phyloP scores from a whole-genome alignment of 2,797 vertebrate species.

The Micromesistius poutassou region DNA sequence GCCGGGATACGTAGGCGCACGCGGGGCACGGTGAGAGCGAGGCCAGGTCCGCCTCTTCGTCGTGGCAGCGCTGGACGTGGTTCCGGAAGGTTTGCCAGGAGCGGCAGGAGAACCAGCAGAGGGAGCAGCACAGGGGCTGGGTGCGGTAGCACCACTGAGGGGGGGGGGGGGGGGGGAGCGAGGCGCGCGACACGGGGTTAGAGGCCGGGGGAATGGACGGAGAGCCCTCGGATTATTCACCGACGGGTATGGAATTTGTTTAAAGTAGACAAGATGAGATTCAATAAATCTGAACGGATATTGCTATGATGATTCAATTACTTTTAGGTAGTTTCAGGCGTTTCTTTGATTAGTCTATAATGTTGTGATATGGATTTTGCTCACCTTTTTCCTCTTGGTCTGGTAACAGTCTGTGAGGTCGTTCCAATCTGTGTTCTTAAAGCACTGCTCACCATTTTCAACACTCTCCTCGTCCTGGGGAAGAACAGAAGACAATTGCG shows the following conservation, averaged over 20 bases:
- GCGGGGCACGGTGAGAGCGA: constrained; percentile 78
- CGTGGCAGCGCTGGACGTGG: constrained; percentile 80
- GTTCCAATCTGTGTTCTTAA: constrained; percentile 81
- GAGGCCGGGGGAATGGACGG: background rate
- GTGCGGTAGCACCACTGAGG: constrained; percentile 79
- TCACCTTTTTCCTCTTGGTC: constrained; percentile 68
- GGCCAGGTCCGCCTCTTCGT: constrained; percentile 79
- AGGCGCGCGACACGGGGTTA: background rate
- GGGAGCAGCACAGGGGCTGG: constrained; percentile 81
- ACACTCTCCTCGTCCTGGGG: constrained; percentile 75
- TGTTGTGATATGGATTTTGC: background rate
- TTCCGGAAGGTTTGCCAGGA: constrained; percentile 76
- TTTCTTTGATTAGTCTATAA: background rate
- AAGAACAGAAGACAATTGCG: background rate
- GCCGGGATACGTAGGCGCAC: constrained; percentile 77
- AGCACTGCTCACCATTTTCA: constrained; percentile 81
- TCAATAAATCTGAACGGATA: no score
- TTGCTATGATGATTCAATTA: no score
- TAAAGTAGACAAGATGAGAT: no score
- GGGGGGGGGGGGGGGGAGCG: background rate
- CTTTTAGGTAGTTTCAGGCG: background rate
- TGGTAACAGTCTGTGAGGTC: constrained; percentile 78
- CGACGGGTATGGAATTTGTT: background rate
- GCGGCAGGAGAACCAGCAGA: constrained; percentile 83
- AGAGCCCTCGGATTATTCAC: background rate